phyloP scores from a whole-genome alignment of 53 echinoderm and acorn worm species.

The Temnopleurus reevesii region DNA sequence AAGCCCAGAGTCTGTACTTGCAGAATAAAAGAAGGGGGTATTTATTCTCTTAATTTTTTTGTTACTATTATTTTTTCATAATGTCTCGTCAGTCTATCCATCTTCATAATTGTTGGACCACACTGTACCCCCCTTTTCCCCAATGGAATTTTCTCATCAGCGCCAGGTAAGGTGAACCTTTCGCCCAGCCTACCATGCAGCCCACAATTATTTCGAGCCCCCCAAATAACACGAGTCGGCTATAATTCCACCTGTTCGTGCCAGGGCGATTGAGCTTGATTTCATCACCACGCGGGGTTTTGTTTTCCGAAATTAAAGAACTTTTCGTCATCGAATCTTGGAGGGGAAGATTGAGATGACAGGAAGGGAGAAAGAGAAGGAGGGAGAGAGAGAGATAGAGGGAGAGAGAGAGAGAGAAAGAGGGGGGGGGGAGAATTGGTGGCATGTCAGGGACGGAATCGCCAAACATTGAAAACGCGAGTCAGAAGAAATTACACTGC shows the following conservation, averaged over 20 bases:
- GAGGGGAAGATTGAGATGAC: slow-evolving; percentile 1
- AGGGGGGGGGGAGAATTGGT: not conserved
- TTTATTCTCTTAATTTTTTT: too few species aligned
- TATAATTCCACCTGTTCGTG: slow-evolving; percentile 48
- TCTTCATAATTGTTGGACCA: too few species aligned
- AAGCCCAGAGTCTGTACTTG: too few species aligned
- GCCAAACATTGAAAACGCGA: too few species aligned
- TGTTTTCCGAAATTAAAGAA: slow-evolving; percentile 11
- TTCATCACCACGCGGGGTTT: slow-evolving; percentile 29
- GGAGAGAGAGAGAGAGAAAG: not conserved
- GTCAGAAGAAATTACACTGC: too few species aligned
- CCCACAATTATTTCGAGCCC: slow-evolving; percentile 51
- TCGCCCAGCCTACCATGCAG: slow-evolving; percentile 29
- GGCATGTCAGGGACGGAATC: not conserved
- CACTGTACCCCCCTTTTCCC: not conserved
- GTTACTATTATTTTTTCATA: too few species aligned
- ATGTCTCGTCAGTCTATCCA: too few species aligned
- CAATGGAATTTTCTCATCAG: slow-evolving; percentile 28
- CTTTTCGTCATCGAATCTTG: not conserved
- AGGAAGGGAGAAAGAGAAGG: not conserved
- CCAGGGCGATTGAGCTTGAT: slow-evolving; percentile 37
- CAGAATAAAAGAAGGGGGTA: too few species aligned
- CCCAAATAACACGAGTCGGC: slow-evolving; percentile 14
- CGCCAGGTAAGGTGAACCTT: not conserved
- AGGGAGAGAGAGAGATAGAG: not conserved